Conservation (phyloP, 2,797 vertebrate genomes). For the Sphenodon punctatus region DNA sequence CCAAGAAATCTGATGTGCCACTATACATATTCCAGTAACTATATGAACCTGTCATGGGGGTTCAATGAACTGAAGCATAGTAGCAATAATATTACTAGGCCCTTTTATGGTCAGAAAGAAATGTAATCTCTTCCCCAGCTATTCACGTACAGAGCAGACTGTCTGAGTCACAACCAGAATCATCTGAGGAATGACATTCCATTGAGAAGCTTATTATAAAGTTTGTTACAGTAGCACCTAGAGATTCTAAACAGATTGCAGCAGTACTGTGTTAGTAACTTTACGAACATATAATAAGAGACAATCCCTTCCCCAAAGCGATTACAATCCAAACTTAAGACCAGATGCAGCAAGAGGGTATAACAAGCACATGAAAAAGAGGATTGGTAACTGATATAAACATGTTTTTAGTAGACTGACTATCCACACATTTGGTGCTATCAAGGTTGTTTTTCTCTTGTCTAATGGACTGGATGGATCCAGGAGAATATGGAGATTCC, state of each 20-base stretch:
- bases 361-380: background rate
- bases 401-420: background rate
- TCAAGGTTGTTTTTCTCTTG: background rate
- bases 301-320: background rate
- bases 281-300: background rate
- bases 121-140: background rate
- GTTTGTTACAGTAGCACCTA: background rate
- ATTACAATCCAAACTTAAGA: background rate
- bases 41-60: no score
- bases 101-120: background rate
- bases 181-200: background rate
- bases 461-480: background rate
- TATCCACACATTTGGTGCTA: background rate
- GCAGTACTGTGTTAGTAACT: background rate
- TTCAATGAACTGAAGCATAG: background rate
- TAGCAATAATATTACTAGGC: background rate
- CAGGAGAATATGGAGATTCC: background rate
- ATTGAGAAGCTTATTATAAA: background rate
- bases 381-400: background rate
- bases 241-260: background rate
- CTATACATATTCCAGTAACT: no score
- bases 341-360: background rate
- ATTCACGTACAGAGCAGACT: background rate
- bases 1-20: no score
- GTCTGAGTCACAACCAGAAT: background rate